A percentile compares a stretch with the other conserved stretches of the same genome.
Conservation (phyloP, 2,888 invertebrate species). For the Dyspetes luteomarginatus region DNA sequence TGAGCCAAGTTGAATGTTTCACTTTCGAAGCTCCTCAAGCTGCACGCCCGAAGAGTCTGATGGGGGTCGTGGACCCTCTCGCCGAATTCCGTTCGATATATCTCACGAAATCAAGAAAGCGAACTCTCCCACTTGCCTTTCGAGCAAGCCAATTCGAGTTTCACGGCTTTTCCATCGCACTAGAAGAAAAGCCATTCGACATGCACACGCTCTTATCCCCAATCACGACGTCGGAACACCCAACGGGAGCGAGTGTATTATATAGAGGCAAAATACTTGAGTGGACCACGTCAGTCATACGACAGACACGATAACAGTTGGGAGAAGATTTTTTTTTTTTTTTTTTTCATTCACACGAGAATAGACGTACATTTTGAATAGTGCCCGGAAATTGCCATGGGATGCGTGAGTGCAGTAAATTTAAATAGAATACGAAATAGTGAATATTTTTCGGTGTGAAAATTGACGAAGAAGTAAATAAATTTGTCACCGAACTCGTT, state of each 20-base stretch:
- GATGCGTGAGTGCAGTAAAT: conserved; percentile 70
- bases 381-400: conserved; percentile 70
- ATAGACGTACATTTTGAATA: not conserved
- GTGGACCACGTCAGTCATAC: conserved; percentile 70
- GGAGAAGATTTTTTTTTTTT: conserved; percentile 50
- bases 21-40: conserved; percentile 66
- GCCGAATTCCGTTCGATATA: conserved; percentile 39
- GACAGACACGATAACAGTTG: conserved; percentile 54
- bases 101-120: conserved; percentile 66
- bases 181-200: conserved; percentile 53
- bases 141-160: conserved; percentile 39
- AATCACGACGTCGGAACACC: conserved; percentile 37
- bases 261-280: conserved; percentile 74
- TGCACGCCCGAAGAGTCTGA: conserved; percentile 48
- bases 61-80: conserved; percentile 66
- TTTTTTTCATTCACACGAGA: conserved; percentile 30
- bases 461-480: not conserved
- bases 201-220: conserved; percentile 45
- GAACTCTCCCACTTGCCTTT: conserved; percentile 43
- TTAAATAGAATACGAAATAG: conserved; percentile 19
- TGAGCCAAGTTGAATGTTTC: conserved; percentile 53
- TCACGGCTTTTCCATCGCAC: conserved; percentile 49
- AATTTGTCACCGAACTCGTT: conserved; percentile 25
- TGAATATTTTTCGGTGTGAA: not conserved
- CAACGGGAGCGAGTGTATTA: conserved; percentile 68